These are phyloP conservation scores for Engystomops pustulosus DNA, from an alignment of 2,113 vertebrate genomes.

Conservation along the genomic window DNA sequence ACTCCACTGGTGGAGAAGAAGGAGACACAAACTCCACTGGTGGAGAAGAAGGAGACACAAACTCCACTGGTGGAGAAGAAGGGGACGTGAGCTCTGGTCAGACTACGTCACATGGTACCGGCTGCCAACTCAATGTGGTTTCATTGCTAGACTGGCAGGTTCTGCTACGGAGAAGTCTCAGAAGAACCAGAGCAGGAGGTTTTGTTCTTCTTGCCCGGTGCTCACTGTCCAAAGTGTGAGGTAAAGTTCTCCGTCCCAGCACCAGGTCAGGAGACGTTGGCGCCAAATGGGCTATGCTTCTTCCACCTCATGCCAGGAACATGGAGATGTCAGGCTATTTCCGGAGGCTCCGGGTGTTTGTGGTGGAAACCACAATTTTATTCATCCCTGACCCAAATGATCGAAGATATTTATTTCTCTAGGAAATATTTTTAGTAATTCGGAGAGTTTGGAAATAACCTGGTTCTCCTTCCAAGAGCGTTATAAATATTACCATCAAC, in stretches of 20 bases:
- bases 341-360: slow-evolving; percentile 28
- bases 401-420: slow-evolving; percentile 53
- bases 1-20: neutral
- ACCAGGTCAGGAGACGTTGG: slow-evolving; percentile 20
- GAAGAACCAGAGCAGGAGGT: slow-evolving; percentile 28
- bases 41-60: neutral
- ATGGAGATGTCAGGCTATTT: slow-evolving; percentile 40
- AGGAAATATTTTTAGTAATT: slow-evolving; percentile 14
- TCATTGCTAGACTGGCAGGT: neutral
- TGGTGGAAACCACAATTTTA: slow-evolving; percentile 41
- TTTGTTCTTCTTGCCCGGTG: slow-evolving; percentile 39
- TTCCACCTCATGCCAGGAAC: neutral
- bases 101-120: neutral
- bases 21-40: neutral
- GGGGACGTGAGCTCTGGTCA: neutral
- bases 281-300: slow-evolving; percentile 34
- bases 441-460: slow-evolving; percentile 28
- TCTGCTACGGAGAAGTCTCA: slow-evolving; percentile 4
- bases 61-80: neutral
- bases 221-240: slow-evolving; percentile 25
- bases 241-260: slow-evolving; percentile 16
- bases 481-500: slow-evolving; percentile 27
- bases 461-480: neutral
- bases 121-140: neutral
- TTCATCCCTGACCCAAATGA: slow-evolving; percentile 23